phyloP scores from a whole-genome alignment of 2,797 vertebrate genomes.

The Tokudaia tokunoshimensis region DNA sequence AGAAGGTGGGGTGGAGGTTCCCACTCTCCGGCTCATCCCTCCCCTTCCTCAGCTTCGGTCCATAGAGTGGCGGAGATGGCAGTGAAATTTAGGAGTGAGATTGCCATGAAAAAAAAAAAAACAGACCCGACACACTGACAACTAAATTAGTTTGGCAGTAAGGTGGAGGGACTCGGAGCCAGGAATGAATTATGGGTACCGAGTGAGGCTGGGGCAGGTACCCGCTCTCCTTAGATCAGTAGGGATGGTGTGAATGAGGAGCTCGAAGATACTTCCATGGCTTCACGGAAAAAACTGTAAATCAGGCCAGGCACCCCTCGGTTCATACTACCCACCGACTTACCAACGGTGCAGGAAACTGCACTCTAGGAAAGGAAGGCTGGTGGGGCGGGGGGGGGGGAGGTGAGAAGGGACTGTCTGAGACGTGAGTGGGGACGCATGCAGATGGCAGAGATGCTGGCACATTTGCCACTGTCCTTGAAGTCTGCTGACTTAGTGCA shows the following conservation, averaged over 20 bases:
- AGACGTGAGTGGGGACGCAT: not conserved
- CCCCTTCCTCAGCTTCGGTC: conserved; percentile 43
- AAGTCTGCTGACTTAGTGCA: not conserved
- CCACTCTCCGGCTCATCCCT: not conserved
- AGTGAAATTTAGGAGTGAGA: conserved; percentile 50
- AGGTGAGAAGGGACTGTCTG: not conserved
- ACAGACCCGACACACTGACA: conserved; percentile 36
- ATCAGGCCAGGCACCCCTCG: not conserved
- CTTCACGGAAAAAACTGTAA: not conserved
- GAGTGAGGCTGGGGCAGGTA: conserved; percentile 44
- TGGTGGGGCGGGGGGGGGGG: not conserved
- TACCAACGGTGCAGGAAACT: not conserved
- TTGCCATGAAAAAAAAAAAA: conserved; percentile 8
- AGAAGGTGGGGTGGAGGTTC: not conserved
- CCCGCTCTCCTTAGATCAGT: not conserved
- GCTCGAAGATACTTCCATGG: not conserved
- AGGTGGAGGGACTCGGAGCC: conserved; percentile 47
- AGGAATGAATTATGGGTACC: conserved; percentile 52
- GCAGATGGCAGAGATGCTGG: not conserved
- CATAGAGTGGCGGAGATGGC: not conserved
- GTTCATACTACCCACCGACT: not conserved
- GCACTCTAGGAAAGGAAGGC: not conserved
- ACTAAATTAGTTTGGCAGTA: conserved; percentile 74
- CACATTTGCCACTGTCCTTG: not conserved
- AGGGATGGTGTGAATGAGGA: not conserved